Evolutionary conservation across 2,113 vertebrate species (phyloP), one percentile per base, ranked within the genome.

Genomic region (Dasypus novemcinctus): DNA sequence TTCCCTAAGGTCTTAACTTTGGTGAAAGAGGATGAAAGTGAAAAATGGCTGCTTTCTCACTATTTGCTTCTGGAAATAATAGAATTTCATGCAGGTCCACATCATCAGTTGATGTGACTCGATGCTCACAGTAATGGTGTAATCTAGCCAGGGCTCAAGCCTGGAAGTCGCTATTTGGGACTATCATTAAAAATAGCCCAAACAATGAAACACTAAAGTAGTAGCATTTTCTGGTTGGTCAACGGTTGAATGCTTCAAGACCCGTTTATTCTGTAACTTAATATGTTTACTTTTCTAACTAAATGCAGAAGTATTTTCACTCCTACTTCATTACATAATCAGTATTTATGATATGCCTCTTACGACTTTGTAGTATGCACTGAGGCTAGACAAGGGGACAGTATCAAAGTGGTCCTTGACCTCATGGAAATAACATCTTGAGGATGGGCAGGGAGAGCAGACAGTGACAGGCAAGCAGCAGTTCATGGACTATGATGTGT

Each of bases 1-100:
- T 78, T 90, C 33, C 61, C 75, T 76, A 80, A 81, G 57, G 31
- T 86, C 36, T 90, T 86, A 68, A 75, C 66, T 94, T 84, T 29
- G 61, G 69, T 88, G 78, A 76, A 93, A 89, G n/a, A 72, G 43
- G 84, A 91, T 33, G 11, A 21, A 82, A 89, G 15, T 59, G 43
- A 36, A 80, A 84, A 63, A 21, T 33, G 8, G 21, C 33, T 41
- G 93, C 14, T 94, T 90, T 69, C 8, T 79, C 18, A 33, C 21
- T 52, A 3, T 57, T 83, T 69, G 43, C 79, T 86, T 76, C 21
- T 52, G 43, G 63, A 93, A 81, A 78, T 85, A 76, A 64, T 38
- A 91, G 82, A 59, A 57, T 4, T 13, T 82, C n/a, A 9, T 29
- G 38, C 52, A 95, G 54, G 1, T 75, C 11, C 18, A 14, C n/a